These are phyloP conservation scores for Nansenia antarctica DNA, from an alignment of 2,113 vertebrate species.

Conservation along the genomic window DNA sequence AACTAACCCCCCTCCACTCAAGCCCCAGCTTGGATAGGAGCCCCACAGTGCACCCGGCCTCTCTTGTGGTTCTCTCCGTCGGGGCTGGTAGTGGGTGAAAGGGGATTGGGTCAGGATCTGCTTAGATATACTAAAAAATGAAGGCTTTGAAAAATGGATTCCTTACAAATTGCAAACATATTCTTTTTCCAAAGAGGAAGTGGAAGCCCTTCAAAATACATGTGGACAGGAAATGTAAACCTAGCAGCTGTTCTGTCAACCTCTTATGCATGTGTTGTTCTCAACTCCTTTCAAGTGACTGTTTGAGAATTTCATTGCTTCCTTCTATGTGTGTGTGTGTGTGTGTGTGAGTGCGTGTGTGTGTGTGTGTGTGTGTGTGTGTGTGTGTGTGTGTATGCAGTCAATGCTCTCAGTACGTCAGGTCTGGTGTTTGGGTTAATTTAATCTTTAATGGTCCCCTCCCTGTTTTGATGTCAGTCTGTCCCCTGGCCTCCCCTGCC, in stretches of 20 bases:
- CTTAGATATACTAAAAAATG: background rate
- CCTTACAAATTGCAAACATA: background rate
- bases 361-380: no score
- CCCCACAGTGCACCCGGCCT: background rate
- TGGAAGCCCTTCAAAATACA: background rate
- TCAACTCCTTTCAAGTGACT: background rate
- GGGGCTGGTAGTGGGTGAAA: background rate
- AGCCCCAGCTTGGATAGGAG: background rate
- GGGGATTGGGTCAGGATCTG: background rate
- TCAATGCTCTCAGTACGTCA: background rate
- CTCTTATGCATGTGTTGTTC: background rate
- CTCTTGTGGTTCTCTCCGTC: background rate
- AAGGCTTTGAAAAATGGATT: background rate
- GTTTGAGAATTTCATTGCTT: background rate
- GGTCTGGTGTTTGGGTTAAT: background rate
- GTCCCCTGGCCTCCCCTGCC: background rate
- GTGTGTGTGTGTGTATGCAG: no score
- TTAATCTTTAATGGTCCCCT: background rate
- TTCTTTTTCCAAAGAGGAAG: background rate
- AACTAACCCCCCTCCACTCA: background rate
- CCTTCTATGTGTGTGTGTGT: no score
- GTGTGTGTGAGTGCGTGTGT: no score
- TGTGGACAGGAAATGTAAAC: background rate
- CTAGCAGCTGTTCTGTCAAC: background rate
- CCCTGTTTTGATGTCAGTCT: background rate